A percentile compares a stretch with the other conserved stretches of the same genome.
phyloP scores from a whole-genome alignment of 1,140 invertebrate species.

The Aphis gossypii region DNA sequence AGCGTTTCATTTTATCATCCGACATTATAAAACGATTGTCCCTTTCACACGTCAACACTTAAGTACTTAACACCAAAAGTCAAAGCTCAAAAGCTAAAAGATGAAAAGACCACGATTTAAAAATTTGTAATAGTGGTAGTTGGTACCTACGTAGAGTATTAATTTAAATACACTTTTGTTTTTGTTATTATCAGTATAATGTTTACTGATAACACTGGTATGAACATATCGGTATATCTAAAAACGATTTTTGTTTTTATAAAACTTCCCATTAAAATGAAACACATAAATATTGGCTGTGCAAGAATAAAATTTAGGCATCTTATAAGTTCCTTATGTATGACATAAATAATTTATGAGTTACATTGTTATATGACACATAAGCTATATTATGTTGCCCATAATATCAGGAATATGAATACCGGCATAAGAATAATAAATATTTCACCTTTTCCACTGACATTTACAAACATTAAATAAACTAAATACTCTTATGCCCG shows the following conservation, averaged over 20 bases:
- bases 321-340: background rate
- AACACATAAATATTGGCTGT: conserved; percentile 16
- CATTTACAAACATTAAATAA: too few species aligned
- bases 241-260: background rate
- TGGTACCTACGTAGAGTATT: too few species aligned
- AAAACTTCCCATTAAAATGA: conserved; percentile 24
- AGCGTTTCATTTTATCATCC: background rate
- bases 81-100: background rate
- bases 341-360: conserved; percentile 1
- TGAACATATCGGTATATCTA: background rate
- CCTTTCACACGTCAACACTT: background rate
- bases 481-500: too few species aligned
- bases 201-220: background rate
- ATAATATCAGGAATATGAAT: background rate
- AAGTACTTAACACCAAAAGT: background rate
- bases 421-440: too few species aligned
- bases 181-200: background rate
- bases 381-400: background rate
- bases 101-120: background rate
- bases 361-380: background rate
- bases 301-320: background rate
- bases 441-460: too few species aligned
- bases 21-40: background rate
- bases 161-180: too few species aligned
- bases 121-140: background rate